Conservation (phyloP, 2,888 invertebrate genomes). For the Lasioglossum villosulum region DNA sequence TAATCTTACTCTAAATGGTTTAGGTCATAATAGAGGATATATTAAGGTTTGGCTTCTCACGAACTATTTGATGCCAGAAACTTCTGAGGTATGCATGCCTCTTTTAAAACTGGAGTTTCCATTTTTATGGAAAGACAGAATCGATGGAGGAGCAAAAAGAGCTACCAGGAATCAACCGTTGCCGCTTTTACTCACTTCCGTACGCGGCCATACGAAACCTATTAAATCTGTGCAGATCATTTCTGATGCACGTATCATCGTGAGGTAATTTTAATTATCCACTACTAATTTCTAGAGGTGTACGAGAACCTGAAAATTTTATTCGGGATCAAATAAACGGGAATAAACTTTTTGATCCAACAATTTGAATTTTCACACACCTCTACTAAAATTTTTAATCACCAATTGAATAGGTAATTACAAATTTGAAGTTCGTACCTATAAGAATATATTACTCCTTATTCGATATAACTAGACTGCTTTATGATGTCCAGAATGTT, state of each 20-base stretch:
- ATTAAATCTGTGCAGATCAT: constrained; percentile 89
- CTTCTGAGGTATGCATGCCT: constrained; percentile 87
- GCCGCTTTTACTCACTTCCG: constrained; percentile 89
- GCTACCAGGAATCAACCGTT: constrained; percentile 87
- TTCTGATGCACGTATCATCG: constrained; percentile 88
- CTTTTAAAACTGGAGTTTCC: constrained; percentile 89
- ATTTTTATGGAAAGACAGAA: constrained; percentile 89
- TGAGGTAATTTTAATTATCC: constrained; percentile 86
- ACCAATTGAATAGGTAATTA: not conserved
- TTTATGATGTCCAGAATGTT: too few species aligned
- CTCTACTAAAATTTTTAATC: not conserved
- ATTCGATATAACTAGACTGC: too few species aligned
- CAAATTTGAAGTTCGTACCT: too few species aligned
- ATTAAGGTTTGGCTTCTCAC: constrained; percentile 92
- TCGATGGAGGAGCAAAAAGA: constrained; percentile 89
- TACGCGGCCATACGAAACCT: constrained; percentile 89
- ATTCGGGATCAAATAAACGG: not conserved
- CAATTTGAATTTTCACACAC: too few species aligned
- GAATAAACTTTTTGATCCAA: too few species aligned
- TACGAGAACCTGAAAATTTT: not conserved
- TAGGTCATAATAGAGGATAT: constrained; percentile 89
- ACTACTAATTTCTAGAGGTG: not conserved
- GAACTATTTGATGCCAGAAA: constrained; percentile 87
- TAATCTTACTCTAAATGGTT: constrained; percentile 3
- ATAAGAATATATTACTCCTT: too few species aligned